Conservation (phyloP, 2,113 vertebrate genomes). For the Cyrtonyx montezumae region DNA sequence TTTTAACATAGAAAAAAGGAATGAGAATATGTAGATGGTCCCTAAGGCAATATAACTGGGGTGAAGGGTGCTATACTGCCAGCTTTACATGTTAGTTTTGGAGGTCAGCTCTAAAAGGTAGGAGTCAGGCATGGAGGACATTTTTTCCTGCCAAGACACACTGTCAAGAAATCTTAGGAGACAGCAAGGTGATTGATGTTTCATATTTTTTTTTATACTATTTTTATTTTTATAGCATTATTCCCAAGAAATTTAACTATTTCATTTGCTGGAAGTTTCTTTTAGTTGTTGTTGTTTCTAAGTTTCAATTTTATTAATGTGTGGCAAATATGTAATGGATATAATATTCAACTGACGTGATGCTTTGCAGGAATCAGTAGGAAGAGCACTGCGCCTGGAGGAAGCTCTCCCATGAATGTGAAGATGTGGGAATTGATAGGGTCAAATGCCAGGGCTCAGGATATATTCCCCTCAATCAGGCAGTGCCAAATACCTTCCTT, state of each 20-base stretch:
- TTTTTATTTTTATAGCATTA: not conserved
- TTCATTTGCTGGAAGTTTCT: not conserved
- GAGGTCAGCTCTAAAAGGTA: not conserved
- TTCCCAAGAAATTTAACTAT: not conserved
- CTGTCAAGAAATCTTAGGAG: not conserved
- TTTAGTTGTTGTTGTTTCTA: not conserved
- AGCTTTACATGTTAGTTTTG: not conserved
- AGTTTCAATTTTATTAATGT: not conserved
- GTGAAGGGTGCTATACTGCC: not conserved
- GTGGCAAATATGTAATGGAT: not conserved
- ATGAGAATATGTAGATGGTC: not conserved
- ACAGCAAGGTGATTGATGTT: not conserved
- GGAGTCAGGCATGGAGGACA: not conserved
- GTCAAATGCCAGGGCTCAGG: not conserved
- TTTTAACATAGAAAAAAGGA: not conserved
- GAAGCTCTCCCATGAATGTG: not conserved
- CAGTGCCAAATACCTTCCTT: not conserved
- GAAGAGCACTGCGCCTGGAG: not conserved
- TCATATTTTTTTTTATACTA: not conserved
- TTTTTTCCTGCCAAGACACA: not conserved
- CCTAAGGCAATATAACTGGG: not conserved
- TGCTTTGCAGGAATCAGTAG: not conserved
- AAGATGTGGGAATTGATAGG: rapidly evolving
- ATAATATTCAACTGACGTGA: not conserved
- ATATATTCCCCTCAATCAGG: not conserved